Evolutionary conservation across 2,888 invertebrate species (phyloP).

Genomic region (Drosophila mettleri): DNA sequence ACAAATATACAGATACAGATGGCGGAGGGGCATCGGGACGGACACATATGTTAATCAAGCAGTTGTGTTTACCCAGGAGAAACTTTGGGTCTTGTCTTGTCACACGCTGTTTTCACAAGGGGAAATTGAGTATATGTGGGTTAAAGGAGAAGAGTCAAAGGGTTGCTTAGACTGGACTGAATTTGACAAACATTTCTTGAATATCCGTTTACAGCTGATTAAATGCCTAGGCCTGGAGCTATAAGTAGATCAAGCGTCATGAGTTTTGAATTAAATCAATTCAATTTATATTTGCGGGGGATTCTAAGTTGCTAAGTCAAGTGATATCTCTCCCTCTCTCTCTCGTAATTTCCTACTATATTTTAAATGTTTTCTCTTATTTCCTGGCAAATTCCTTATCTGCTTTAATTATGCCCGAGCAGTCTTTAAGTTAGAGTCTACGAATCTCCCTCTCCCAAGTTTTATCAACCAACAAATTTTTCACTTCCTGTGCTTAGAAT

Average conservation of each 20-base stretch:
- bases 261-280: not conserved
- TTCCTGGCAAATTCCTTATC: too few species aligned
- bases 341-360: too few species aligned
- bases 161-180: not conserved
- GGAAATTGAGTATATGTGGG: not conserved
- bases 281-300: not conserved
- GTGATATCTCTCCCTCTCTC: too few species aligned
- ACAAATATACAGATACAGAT: constrained; percentile 27
- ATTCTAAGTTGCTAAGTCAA: not conserved
- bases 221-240: not conserved
- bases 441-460: too few species aligned
- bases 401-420: not conserved
- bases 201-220: not conserved
- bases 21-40: not conserved
- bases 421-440: too few species aligned
- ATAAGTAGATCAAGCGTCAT: not conserved
- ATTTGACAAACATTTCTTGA: not conserved
- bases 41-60: constrained; percentile 39
- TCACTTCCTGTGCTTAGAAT: too few species aligned
- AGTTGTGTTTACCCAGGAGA: constrained; percentile 12
- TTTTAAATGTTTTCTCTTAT: too few species aligned
- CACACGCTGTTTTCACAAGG: not conserved
- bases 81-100: not conserved
- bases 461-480: not conserved
- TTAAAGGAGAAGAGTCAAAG: not conserved